phyloP scores from a whole-genome alignment of 2,888 invertebrate species.

The Hemicrepidius hirtus region DNA sequence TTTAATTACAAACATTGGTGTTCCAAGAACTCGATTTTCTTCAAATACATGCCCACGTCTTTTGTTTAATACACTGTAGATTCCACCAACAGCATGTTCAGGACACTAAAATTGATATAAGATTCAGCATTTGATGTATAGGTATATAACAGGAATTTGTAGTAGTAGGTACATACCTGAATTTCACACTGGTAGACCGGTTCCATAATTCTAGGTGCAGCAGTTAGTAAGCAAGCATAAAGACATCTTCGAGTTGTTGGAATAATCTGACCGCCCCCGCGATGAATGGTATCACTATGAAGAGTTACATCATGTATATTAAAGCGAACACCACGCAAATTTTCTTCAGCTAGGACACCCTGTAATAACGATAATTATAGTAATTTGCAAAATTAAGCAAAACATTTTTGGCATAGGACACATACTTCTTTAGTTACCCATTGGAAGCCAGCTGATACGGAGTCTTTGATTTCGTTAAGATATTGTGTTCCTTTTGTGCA shows the following conservation, averaged over 20 bases:
- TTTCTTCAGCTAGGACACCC: slow-evolving; percentile 99
- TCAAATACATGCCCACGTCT: slow-evolving; percentile 99
- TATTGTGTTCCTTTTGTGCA: slow-evolving; percentile 99
- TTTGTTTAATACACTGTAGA: slow-evolving; percentile 97
- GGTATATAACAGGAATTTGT: too few species aligned
- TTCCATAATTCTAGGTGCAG: slow-evolving; percentile 96
- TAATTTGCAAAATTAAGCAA: too few species aligned
- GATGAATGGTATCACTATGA: slow-evolving; percentile 99
- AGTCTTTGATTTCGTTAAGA: slow-evolving; percentile 99
- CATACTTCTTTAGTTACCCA: slow-evolving; percentile 99
- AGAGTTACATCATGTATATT: slow-evolving; percentile 99
- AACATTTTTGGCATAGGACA: slow-evolving; percentile 64
- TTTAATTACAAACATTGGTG: slow-evolving; percentile 99
- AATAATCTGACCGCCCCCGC: slow-evolving; percentile 99
- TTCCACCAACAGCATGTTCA: slow-evolving; percentile 96
- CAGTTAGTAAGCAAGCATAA: slow-evolving; percentile 97
- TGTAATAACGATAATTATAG: too few species aligned
- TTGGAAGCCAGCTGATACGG: slow-evolving; percentile 98
- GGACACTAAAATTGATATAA: slow-evolving; percentile 82
- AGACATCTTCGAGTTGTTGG: slow-evolving; percentile 98
- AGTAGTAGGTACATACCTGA: slow-evolving; percentile 74
- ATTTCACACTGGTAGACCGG: slow-evolving; percentile 99
- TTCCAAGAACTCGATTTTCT: slow-evolving; percentile 94
- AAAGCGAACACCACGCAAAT: slow-evolving; percentile 94
- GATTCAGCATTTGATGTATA: too few species aligned